A percentile compares a stretch with the other conserved stretches of the same genome.
These are phyloP conservation scores for Calliphora vomitoria DNA, from an alignment of 2,888 invertebrate species.

Conservation along the genomic window DNA sequence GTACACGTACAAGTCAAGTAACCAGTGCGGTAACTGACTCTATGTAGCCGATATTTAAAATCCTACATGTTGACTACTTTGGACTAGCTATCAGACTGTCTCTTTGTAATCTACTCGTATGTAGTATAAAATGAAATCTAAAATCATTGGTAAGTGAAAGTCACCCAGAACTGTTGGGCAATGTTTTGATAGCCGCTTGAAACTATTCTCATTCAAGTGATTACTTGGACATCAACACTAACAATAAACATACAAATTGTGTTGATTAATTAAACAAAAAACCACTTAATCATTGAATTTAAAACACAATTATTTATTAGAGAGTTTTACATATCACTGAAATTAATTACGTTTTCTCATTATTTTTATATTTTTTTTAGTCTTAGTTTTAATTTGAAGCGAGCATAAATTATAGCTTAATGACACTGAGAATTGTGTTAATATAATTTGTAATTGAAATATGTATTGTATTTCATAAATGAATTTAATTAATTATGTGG, in stretches of 20 bases:
- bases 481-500: slow-evolving; percentile 29
- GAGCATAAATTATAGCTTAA: slow-evolving; percentile 1
- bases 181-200: too few species aligned
- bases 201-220: too few species aligned
- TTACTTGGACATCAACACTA: too few species aligned
- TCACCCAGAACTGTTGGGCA: too few species aligned
- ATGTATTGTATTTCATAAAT: not conserved
- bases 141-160: too few species aligned
- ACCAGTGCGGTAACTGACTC: too few species aligned
- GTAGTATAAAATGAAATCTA: too few species aligned
- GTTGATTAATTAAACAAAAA: slow-evolving; percentile 4
- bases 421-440: not conserved
- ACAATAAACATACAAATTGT: not conserved
- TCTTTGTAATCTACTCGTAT: too few species aligned
- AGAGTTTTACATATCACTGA: slow-evolving; percentile 22
- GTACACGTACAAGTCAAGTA: too few species aligned
- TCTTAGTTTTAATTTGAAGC: not conserved
- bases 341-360: slow-evolving; percentile 26
- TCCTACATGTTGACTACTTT: too few species aligned
- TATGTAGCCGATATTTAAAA: too few species aligned
- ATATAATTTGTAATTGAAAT: not conserved
- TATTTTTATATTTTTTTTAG: slow-evolving; percentile 3
- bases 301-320: not conserved
- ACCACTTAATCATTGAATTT: slow-evolving; percentile 37
- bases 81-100: too few species aligned